These are phyloP conservation scores for Siderastrea radians DNA, from an alignment of 92 coral and sea anemone species.

Conservation along the genomic window DNA sequence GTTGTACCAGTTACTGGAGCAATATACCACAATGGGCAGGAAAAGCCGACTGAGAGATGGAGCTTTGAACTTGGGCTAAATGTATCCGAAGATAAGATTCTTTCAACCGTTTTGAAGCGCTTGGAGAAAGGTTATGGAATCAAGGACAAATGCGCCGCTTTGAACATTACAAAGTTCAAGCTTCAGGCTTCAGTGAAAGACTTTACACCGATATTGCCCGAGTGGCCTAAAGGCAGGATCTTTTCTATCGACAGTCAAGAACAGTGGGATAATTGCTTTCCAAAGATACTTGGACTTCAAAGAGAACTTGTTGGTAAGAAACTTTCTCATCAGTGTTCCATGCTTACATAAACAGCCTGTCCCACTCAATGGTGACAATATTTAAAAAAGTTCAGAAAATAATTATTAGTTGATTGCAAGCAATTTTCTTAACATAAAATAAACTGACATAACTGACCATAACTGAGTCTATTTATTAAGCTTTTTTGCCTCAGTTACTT, in stretches of 20 bases:
- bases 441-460: too few species aligned
- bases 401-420: too few species aligned
- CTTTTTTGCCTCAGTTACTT: too few species aligned
- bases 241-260: conserved; percentile 56
- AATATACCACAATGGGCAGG: conserved; percentile 38
- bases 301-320: conserved; percentile 50
- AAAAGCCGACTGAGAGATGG: conserved; percentile 58
- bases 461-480: too few species aligned
- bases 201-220: conserved; percentile 60
- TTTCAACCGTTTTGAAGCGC: conserved; percentile 57
- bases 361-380: too few species aligned
- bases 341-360: neutral
- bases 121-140: conserved; percentile 73
- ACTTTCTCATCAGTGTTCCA: conserved; percentile 48
- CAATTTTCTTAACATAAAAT: too few species aligned
- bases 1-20: conserved; percentile 51
- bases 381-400: too few species aligned
- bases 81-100: conserved; percentile 50
- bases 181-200: conserved; percentile 58
- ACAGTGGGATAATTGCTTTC: conserved; percentile 41
- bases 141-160: conserved; percentile 57
- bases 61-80: conserved; percentile 58
- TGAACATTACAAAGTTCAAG: conserved; percentile 16
- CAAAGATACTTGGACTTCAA: neutral
- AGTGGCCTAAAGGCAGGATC: conserved; percentile 60